Conservation (phyloP, 64 coral and sea anemone genomes). For the Dendrophyllia cribrosa region DNA sequence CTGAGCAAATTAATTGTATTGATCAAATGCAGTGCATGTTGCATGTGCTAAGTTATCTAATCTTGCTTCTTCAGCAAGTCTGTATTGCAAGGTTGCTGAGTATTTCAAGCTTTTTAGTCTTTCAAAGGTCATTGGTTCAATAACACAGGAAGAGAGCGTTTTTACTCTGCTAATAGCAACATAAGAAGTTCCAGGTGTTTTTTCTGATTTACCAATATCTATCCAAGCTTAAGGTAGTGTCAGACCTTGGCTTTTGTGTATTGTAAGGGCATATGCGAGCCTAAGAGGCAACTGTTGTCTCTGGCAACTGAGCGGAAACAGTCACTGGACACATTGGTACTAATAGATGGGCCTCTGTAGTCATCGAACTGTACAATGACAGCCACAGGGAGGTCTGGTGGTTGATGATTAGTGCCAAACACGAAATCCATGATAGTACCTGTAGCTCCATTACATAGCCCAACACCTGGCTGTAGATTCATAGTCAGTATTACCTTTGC, state of each 20-base stretch:
- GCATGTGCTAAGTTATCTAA: constrained; percentile 41
- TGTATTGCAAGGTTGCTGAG: constrained; percentile 50
- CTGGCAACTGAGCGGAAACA: neutral
- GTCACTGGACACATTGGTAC: constrained; percentile 52
- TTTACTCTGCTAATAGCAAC: constrained; percentile 49
- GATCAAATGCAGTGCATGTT: constrained; percentile 54
- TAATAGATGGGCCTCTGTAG: constrained; percentile 1
- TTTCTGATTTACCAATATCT: constrained; percentile 50
- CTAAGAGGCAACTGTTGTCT: constrained; percentile 37
- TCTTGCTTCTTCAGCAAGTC: constrained; percentile 49
- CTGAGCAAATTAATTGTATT: no score
- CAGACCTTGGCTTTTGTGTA: constrained; percentile 45
- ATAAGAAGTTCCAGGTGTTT: constrained; percentile 21
- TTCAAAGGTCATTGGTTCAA: constrained; percentile 54
- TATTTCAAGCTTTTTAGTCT: constrained; percentile 42
- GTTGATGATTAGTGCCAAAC: constrained; percentile 6
- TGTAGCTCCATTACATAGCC: constrained; percentile 51
- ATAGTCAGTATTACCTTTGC: constrained; percentile 45
- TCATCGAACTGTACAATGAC: constrained; percentile 52
- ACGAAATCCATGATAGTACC: constrained; percentile 26
- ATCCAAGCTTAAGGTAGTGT: constrained; percentile 38
- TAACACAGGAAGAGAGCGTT: constrained; percentile 20
- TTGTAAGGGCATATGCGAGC: constrained; percentile 28
- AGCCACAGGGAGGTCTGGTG: constrained; percentile 48
- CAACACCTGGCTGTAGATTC: constrained; percentile 44